Base-by-base conservation (phyloP, 2,797 vertebrate genomes). In the Buceros bicornis region DNA sequence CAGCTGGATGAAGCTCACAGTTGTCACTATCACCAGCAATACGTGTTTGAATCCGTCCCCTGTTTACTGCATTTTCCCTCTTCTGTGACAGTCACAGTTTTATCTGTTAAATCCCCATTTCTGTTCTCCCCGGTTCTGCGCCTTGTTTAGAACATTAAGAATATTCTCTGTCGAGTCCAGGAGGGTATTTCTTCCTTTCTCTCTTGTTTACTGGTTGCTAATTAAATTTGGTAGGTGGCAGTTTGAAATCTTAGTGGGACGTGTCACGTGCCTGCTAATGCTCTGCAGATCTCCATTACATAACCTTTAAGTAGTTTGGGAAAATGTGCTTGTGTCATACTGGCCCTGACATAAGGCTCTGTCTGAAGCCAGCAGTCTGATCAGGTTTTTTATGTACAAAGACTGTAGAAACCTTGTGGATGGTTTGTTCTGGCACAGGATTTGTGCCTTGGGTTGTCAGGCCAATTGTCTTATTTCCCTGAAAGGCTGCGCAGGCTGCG, bases 251-350 rank as follows among this genome's bases (percentile, higher is more conserved):
- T 94, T 96, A 74, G 88, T 81, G 92, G 93, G 82, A 45, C 26
- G 16, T 22, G 81, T 97, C 97, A 97, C 76, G 95, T 97, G 97
- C 57, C 87, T 87, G 94, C 95, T 97, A 97, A 97, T 97, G 94
- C 97, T 95, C 96, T 93, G 96, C 96, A 97, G 97, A 97, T 96
- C 97, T 96, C 94, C 57, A 95, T 97, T 97, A 97, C 97, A 97
- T 97, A 97, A 97, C 94, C 95, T 89, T 92, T 97, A 97, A 97
- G 97, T 96, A 92, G 93, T 97, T 91, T 43, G 92, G 94, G 93
- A 64, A 97, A 95, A 95, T 92, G 93, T 96, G 95, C 93, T 84
- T 92, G 93, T 96, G 96, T 96, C 95, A 94, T 87, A 45, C 94
- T 60, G 88, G 92, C 93, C 82, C 89, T 65, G 91, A 79, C 96